Percentiles rank a stretch among this genome's conserved stretches.
Evolutionary conservation across 30 jellyfish, hydroid and myxozoan genomes (phyloP).

Genomic region (Cassiopea xamachana): DNA sequence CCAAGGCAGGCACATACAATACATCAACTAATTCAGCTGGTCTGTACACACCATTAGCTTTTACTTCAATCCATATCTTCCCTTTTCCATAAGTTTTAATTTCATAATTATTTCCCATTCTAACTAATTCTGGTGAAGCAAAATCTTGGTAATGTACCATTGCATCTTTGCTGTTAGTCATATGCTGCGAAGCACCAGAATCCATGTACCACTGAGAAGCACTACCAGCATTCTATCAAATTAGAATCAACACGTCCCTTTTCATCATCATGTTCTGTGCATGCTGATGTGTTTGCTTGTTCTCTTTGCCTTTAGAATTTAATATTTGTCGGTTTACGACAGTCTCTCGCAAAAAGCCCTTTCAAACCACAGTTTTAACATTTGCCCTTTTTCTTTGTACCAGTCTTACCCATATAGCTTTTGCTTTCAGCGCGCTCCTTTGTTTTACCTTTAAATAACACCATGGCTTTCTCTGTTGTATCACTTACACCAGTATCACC

Average conservation of each 20-base stretch:
- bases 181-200: neutral
- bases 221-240: neutral
- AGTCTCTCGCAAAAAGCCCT: neutral
- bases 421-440: neutral
- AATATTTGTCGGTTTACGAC: neutral
- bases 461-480: neutral
- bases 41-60: neutral
- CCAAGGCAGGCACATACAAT: neutral
- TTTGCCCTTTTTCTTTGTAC: neutral
- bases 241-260: neutral
- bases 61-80: neutral
- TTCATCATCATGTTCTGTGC: neutral
- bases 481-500: too few relatives aligned
- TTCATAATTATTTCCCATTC: neutral
- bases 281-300: neutral
- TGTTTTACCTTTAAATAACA: neutral
- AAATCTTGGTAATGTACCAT: neutral
- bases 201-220: neutral
- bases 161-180: neutral
- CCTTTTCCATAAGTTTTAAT: neutral
- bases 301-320: neutral
- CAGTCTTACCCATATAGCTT: neutral
- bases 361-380: neutral
- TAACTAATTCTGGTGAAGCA: neutral
- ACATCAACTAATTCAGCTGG: neutral